These are phyloP conservation scores for Telenomus remus DNA, from an alignment of 1,140 invertebrate genomes.

Conservation along the genomic window DNA sequence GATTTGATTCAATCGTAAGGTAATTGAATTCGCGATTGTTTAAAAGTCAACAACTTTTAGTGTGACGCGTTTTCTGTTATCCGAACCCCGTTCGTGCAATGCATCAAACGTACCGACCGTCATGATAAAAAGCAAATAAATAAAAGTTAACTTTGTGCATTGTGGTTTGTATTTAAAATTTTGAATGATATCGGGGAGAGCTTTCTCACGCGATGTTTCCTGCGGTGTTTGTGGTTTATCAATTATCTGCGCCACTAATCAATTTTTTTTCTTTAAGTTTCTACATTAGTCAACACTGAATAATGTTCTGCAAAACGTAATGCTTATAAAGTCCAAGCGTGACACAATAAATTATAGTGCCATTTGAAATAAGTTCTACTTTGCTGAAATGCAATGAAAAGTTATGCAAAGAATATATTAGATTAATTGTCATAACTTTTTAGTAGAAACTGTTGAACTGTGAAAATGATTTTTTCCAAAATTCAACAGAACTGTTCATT, in stretches of 20 bases:
- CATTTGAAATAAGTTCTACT: too few species aligned
- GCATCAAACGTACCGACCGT: conserved; percentile 4
- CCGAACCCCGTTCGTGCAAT: conserved; percentile 4
- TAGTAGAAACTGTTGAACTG: too few species aligned
- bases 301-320: conserved; percentile 8
- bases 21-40: conserved; percentile 30
- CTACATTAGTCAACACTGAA: conserved; percentile 17
- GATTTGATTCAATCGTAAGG: conserved; percentile 15
- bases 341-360: neutral
- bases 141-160: conserved; percentile 23
- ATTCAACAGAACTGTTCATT: too few species aligned
- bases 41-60: conserved; percentile 32
- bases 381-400: too few species aligned
- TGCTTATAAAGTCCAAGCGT: neutral
- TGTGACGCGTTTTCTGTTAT: conserved; percentile 10
- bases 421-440: too few species aligned
- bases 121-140: conserved; percentile 24
- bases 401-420: too few species aligned
- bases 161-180: conserved; percentile 42
- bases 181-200: conserved; percentile 38
- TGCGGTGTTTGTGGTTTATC: conserved; percentile 35
- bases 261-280: conserved; percentile 23
- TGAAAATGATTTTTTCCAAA: too few species aligned
- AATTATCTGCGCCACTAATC: conserved; percentile 31
- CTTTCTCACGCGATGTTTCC: conserved; percentile 37